Evolutionary conservation across 2,113 vertebrate genomes (phyloP).

Genomic region (Mustelus asterias): DNA sequence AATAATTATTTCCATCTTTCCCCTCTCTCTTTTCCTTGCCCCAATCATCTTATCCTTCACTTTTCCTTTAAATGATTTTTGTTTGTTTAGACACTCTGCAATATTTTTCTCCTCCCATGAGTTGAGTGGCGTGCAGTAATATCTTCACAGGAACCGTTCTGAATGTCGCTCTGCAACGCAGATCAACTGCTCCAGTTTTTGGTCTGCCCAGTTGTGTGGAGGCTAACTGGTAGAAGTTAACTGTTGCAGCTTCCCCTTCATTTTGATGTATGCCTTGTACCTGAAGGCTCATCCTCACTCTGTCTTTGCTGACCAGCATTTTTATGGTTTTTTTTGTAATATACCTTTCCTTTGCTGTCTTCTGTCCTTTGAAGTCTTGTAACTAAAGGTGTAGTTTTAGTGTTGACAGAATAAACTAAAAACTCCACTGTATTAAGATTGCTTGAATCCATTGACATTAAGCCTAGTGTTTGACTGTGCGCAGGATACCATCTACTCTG

Average conservation of each 20-base stretch:
- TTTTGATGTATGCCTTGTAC: not conserved
- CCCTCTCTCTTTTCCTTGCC: not conserved
- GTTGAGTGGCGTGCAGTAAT: not conserved
- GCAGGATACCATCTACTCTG: not conserved
- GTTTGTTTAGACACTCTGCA: no score
- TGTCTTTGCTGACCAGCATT: not conserved
- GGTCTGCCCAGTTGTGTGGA: not conserved
- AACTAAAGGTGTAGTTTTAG: not conserved
- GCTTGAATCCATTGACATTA: not conserved
- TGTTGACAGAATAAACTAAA: not conserved
- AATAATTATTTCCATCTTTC: not conserved
- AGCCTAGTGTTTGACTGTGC: not conserved
- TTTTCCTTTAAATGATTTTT: constrained; percentile 42
- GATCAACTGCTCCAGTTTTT: not conserved
- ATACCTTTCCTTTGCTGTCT: not conserved
- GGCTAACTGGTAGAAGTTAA: not conserved
- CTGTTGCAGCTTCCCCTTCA: not conserved
- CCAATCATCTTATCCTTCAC: constrained; percentile 52
- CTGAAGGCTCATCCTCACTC: not conserved
- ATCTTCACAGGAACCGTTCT: not conserved
- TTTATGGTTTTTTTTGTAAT: not conserved
- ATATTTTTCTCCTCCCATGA: constrained; percentile 41
- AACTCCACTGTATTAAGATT: not conserved
- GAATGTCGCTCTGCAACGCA: not conserved
- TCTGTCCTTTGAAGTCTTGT: not conserved